Base-by-base conservation (phyloP, 2,888 invertebrate species). In the Coremacera marginata region DNA sequence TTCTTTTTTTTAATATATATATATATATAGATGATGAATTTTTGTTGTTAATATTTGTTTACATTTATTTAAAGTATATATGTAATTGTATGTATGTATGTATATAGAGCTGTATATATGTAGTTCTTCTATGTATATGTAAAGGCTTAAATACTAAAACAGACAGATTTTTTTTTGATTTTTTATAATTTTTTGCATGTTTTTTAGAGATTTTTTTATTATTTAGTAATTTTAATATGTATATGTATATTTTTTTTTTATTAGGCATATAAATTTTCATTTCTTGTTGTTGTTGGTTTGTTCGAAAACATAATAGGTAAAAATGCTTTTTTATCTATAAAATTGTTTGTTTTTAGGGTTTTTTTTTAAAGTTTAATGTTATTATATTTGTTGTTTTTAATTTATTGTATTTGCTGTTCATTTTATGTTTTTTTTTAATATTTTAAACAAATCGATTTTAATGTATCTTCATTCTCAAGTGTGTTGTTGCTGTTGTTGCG, bases 91-190 rank as follows among this genome's bases (percentile, higher is more conserved):
- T 65, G 51, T 44, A 52, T 70, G 51, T 76, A 67, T 70, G 73
- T 70, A 65, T 78, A 68, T 78, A 70, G 34, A 63, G 22, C 65
- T 57, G 65, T 63, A 52, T 73, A 27, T 71, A 55, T 77, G 37
- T 71, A 37, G 16, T 65, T 63, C n/a, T 57, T 73, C 71, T 71
- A 22, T 19, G 25, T 70, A 68, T 60, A 68, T 68, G 19, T 68
- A 44, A 82, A 84, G 84, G 82, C 84, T 83, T 87, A 87, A 84
- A 84, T 83, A 84, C 86, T 87, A 87, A 86, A 87, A 87, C 87
- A 87, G 86, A 87, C 86, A 82, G 79, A 82, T 81, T 80, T 81
- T 82, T 82, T 77, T 78, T 75, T 76, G 77, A 75, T 79, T 75
- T 52, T 70, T 27, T 25, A 34, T 76, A 71, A 16, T 77, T 72